Evolutionary conservation across 2,888 invertebrate species (phyloP), one percentile per base, ranked within the genome.

Genomic region (Hesperia comma): DNA sequence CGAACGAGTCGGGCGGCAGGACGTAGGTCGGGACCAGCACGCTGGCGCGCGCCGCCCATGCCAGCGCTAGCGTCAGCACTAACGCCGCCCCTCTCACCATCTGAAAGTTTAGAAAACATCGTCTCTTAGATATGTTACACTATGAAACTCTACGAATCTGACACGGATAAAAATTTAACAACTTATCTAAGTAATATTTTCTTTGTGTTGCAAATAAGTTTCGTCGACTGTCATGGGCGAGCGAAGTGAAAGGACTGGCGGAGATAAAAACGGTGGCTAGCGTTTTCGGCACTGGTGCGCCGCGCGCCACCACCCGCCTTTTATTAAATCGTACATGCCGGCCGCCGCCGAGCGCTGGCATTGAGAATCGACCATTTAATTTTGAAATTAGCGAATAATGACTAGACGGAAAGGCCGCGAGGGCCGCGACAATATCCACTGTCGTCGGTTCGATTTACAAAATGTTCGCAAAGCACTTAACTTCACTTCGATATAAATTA

Each of bases 61-160:
- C 85, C 87, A 92, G 88, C 90, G 92, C 91, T 81, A 90, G 78
- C 83, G 85, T 75, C 71, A 90, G 84, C 88, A 87, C 87, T 77
- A 89, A 82, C 88, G 88, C 88, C 91, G 88, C 92, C 90, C 92
- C 90, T 90, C 92, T 90, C 89, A 91, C 92, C 93, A 92, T 93
- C 93, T 93, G 93, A 84, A 92, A 93, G 83, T 85, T 85, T 87
- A 74, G 72, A 89, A 86, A 86, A 86, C 79, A 85, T 79, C 80
- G 82, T 77, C 77, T 77, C 77, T 90, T 87, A 88, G 85, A 81
- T 78, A 76, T 75, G 64, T 70, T 68, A 68, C 70, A 72, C 68
- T 43, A 61, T 19, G 10, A 26, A 14, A 61, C 33, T 5, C 15
- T 40, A n/a, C 12, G 51, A 60, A 63, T 56, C 63, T 63, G 61